phyloP scores from a whole-genome alignment of 1,140 invertebrate genomes.

The Oedothorax gibbosus region DNA sequence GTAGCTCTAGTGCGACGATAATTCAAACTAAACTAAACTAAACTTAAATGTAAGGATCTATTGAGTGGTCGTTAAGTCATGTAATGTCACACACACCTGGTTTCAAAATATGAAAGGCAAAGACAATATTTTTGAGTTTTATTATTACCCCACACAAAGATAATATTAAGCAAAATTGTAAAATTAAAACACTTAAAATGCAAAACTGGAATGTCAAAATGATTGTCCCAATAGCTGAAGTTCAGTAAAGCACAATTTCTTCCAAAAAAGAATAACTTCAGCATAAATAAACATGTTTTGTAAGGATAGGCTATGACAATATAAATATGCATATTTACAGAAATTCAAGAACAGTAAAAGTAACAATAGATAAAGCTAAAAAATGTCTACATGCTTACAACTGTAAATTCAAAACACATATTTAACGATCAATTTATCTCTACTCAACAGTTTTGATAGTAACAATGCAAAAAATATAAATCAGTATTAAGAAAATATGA shows the following conservation, averaged over 20 bases:
- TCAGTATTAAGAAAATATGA: no score
- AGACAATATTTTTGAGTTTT: background rate
- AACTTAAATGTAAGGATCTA: no score
- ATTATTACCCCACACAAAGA: constrained; percentile 15
- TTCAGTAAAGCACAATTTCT: constrained; percentile 11
- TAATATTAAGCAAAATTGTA: constrained; percentile 3
- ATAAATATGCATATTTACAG: no score
- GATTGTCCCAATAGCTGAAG: constrained; percentile 56
- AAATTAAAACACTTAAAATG: constrained; percentile 21
- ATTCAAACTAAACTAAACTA: no score
- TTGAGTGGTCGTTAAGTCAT: no score
- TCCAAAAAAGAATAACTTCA: constrained; percentile 3
- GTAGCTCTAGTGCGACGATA: no score
- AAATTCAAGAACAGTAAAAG: no score
- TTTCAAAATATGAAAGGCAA: background rate
- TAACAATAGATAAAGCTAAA: background rate
- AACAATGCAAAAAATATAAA: no score
- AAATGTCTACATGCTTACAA: background rate
- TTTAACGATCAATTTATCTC: no score
- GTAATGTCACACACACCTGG: no score
- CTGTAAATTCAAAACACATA: background rate
- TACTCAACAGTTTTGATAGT: no score
- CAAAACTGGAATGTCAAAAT: constrained; percentile 56
- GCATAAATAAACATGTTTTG: constrained; percentile 35
- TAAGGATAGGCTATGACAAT: background rate